Base-by-base conservation (phyloP, 1,140 invertebrate species). In the Aphidius ervi region DNA sequence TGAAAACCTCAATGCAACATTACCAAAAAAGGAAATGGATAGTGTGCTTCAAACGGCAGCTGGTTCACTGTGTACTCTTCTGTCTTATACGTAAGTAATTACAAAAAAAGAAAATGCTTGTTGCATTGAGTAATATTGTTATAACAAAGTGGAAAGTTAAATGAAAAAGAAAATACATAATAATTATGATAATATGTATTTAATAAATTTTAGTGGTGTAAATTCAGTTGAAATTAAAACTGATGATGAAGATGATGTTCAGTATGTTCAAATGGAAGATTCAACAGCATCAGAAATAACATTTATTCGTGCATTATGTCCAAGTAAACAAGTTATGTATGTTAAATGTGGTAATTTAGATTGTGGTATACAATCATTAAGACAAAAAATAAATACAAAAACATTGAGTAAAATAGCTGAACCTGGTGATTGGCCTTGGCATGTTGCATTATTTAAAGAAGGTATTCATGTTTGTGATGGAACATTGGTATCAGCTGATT, bases 401-500 rank as follows among this genome's bases (percentile, higher is more conserved):
- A 81, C 82, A 6, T 72, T 92, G 46, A 80, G 82, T 43, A 90
- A 91, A 71, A 87, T 88, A 71, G 83, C 89, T 5, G 80, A 79
- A 4, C 87, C 88, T 3, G 90, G 89, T 3, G 90, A 94, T 69
- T 95, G 93, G 92, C 93, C 93, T 10, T 95, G 93, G 92, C 87
- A 94, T 70, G 90, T 87, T 10, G 86, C 90, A 6, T 81, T 95
- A 0, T 86, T 92, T 64, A 89, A 92, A 68, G 85, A 93, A 68
- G 88, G 91, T 63, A 85, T 89, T 45, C 93, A 95, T 70, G 88
- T 92, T 7, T 95, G 93, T 73, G 93, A 95, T 73, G 93, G 88
- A 1, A 92, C 91, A 6, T 80, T 95, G 4, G 79, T 91, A 2
- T 87, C 90, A 6, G 82, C 86, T 1, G 85, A 87, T 59, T 95